Percentiles rank a stretch among this genome's conserved stretches.
Conservation (phyloP, 2,888 invertebrate species). For the Ceratothoa steindachneri region DNA sequence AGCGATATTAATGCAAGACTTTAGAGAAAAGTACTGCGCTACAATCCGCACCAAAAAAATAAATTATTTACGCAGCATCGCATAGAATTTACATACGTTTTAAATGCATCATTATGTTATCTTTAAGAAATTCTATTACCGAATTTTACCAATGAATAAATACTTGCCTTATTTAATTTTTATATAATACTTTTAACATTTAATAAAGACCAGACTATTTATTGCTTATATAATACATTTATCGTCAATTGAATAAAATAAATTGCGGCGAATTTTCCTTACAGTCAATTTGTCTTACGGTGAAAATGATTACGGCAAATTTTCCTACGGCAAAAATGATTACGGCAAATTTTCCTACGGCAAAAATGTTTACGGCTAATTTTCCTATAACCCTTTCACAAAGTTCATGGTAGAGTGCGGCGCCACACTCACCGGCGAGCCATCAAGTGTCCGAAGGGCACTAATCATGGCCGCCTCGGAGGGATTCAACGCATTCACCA, state of each 20-base stretch:
- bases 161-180: neutral
- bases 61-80: neutral
- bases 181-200: neutral
- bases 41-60: neutral
- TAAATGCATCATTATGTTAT: neutral
- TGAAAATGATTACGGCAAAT: neutral
- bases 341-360: neutral
- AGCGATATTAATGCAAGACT: neutral
- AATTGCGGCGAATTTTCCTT: neutral
- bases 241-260: no score
- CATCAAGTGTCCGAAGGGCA: no score
- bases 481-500: no score
- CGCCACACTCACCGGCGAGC: no score
- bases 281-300: neutral
- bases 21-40: neutral
- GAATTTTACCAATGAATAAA: neutral
- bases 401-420: no score
- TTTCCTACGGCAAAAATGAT: neutral
- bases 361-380: neutral
- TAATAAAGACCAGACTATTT: neutral
- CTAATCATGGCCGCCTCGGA: no score
- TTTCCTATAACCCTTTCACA: neutral
- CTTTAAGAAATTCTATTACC: neutral
- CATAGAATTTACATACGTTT: neutral
- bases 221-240: neutral